These are phyloP conservation scores for Macrochelys suwanniensis DNA, from an alignment of 2,797 vertebrate species.

Conservation along the genomic window DNA sequence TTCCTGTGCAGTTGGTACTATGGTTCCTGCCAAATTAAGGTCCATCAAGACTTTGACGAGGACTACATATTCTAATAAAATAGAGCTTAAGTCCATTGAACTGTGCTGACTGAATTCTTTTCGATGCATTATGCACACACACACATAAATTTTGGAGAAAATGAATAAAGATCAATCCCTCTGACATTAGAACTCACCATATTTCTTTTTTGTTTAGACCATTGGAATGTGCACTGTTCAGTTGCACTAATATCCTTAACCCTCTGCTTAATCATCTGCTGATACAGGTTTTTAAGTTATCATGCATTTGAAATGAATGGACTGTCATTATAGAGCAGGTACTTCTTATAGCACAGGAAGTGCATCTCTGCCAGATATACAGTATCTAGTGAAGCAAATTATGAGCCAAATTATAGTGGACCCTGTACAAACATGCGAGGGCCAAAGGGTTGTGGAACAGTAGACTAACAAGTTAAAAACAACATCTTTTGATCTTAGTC, in stretches of 20 bases:
- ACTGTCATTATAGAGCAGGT: too few species aligned
- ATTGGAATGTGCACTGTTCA: background rate
- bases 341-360: too few species aligned
- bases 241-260: too few species aligned
- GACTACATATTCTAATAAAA: constrained; percentile 21
- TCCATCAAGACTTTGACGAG: background rate
- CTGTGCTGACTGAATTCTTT: accelerated
- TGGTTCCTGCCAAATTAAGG: background rate
- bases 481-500: background rate
- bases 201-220: background rate
- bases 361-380: too few species aligned
- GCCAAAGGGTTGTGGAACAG: background rate
- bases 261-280: background rate
- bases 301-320: background rate
- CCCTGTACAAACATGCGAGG: background rate
- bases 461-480: background rate
- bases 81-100: constrained; percentile 7
- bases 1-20: background rate
- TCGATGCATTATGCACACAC: background rate
- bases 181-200: background rate
- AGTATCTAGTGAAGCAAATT: background rate
- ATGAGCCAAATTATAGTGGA: background rate
- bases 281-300: background rate
- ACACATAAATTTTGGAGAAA: background rate
- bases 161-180: background rate